Evolutionary conservation across 1,140 invertebrate species (phyloP), one percentile per base, ranked within the genome.

Genomic region (Eciton burchellii): DNA sequence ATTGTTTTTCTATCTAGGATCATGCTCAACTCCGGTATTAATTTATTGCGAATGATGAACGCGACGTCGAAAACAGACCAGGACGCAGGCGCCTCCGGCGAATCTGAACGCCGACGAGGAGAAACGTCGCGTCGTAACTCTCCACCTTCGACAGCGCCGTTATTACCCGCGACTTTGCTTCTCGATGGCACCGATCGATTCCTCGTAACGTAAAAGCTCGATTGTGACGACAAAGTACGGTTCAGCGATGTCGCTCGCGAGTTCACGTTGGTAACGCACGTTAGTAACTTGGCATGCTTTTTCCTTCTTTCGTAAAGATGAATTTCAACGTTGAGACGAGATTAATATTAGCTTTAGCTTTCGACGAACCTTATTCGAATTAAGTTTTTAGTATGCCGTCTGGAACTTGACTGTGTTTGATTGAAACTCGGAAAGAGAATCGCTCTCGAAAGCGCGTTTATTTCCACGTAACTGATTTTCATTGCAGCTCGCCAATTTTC

Each of bases 101-200:
- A 29, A 52, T 56, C 47, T 45, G 81, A 71, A 68, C 66, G 66
- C 72, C 66, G 52, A 83, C 70, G 79, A 70, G 35, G 83, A 49
- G 56, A 59, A 81, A 57, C 63, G 72, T 19, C 72, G 21, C 56
- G 59, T 65, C 59, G 62, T 83, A 73, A 77, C 54, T 83, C 74
- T 76, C 59, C 45, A 74, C 81, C 72, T 82, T 73, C 43, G 81
- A 76, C 72, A 74, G 70, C 81, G 81, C 72, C 70, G 72, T 73
- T 65, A 79, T 74, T 79, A 57, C 63, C 57, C 72, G 72, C 52
- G 56, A 82, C 68, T 82, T 82, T 49, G 72, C 79, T 56, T 74
- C 59, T 73, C 71, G 79, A 82, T 72, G 71, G 47, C 60, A 72
- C 59, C 71, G 60, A 82, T 76, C 60, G 70, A 76, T 73, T 82